Conservation (phyloP, 2,888 invertebrate genomes). For the Caenorhabditis japonica region DNA sequence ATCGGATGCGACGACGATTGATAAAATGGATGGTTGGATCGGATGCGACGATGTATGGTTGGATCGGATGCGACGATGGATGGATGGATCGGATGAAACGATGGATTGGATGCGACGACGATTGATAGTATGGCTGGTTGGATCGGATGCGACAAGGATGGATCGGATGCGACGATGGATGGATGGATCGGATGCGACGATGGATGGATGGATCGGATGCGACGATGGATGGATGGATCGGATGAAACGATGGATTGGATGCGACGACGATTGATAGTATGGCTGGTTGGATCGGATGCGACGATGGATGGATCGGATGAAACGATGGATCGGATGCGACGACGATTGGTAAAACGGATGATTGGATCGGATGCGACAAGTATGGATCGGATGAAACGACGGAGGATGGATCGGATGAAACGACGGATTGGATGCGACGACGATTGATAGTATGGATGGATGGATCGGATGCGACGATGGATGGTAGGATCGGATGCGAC, state of each 20-base stretch:
- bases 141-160: neutral
- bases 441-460: constrained; percentile 2
- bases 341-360: neutral
- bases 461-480: no score
- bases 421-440: neutral
- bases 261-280: neutral
- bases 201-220: neutral
- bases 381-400: neutral
- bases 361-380: neutral
- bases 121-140: constrained; percentile 1
- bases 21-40: neutral
- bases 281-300: neutral
- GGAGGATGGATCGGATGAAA: neutral
- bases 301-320: constrained; percentile 3
- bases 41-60: neutral
- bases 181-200: no score
- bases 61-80: constrained; percentile 1
- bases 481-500: neutral
- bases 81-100: no score
- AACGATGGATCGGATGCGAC: constrained; percentile 2
- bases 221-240: constrained; percentile 5
- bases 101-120: neutral
- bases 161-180: neutral
- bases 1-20: neutral
- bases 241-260: neutral